phyloP scores from a whole-genome alignment of 2,888 invertebrate species.

The Caenorhabditis sp. region DNA sequence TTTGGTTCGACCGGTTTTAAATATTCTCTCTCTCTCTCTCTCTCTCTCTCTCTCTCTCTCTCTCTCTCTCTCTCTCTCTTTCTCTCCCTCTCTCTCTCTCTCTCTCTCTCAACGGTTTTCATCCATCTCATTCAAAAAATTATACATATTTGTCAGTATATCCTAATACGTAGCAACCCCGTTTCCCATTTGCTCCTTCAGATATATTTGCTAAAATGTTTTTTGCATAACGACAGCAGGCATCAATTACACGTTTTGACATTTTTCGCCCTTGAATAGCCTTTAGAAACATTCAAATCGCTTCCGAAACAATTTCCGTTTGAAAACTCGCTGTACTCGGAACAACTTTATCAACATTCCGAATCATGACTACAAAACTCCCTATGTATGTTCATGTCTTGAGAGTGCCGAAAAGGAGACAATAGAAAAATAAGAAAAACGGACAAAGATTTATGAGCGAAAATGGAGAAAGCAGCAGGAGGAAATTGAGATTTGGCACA shows the following conservation, averaged over 20 bases:
- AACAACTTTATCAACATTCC: neutral
- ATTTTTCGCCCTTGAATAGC: neutral
- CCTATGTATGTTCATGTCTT: too few species aligned
- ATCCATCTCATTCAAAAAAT: too few species aligned
- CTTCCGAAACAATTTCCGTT: neutral
- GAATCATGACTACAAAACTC: too few species aligned
- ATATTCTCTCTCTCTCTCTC: too few species aligned
- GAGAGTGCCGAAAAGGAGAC: too few species aligned
- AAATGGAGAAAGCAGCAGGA: neutral
- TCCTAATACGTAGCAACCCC: neutral
- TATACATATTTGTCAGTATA: too few species aligned
- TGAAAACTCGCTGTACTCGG: neutral
- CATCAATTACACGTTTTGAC: conserved; percentile 1
- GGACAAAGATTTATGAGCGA: neutral
- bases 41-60: too few species aligned
- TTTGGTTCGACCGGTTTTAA: too few species aligned
- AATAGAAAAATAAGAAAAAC: neutral
- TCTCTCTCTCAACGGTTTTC: too few species aligned
- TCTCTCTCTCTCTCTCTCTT: too few species aligned
- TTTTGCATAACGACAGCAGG: neutral
- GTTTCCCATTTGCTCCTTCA: neutral
- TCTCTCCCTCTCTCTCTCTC: too few species aligned
- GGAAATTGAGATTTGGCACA: neutral
- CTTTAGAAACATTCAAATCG: neutral
- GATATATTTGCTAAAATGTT: neutral